Base-by-base conservation (phyloP, 2,797 vertebrate genomes). In the Pithecia hirsuta region DNA sequence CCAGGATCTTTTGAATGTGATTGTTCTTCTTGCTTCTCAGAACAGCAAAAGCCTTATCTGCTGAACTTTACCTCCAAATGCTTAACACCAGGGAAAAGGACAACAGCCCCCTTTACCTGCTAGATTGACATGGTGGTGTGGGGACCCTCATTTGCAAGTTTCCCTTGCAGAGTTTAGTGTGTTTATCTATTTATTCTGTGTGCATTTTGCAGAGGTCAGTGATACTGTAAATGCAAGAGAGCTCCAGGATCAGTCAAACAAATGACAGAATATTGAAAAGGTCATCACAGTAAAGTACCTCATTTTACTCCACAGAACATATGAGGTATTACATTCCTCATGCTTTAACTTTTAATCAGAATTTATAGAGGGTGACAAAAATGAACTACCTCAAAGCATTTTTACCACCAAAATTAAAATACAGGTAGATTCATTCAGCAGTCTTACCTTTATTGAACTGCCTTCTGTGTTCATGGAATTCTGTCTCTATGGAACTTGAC, bases 211-310 rank as follows among this genome's bases (percentile, higher is more conserved):
- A 14, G 75, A 97, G 59, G 17, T 96, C 88, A 91, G 0, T 97
- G 75, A 97, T 91, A 20, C 26, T 95, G 33, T 84, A 97, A 98
- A 96, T 0, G 33, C 24, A 96, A 59, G 90, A 97, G 79, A 97
- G 74, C 30, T 95, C 39, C 92, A 97, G 39, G 26, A 91, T 96
- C 89, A 95, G 19, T 96, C 79, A 97, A 92, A 89, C 95, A 97
- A 98, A 96, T 87, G 96, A 81, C 44, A 95, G 94, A 97, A 90
- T 98, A 96, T 55, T 97, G 84, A 98, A 98, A 98, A 98, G 94
- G 93, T 50, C 92, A 93, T 96, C 83, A 41, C 59, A 74, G 91
- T 96, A 92, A 98, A 96, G 48, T n/a, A 4, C 55, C 94, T 12
- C 85, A 48, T 70, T 95, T 33, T 96, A 96, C 96, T 82, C 97